Evolutionary conservation across 2,113 vertebrate species (phyloP).

Genomic region (Chaetodon trifascialis): DNA sequence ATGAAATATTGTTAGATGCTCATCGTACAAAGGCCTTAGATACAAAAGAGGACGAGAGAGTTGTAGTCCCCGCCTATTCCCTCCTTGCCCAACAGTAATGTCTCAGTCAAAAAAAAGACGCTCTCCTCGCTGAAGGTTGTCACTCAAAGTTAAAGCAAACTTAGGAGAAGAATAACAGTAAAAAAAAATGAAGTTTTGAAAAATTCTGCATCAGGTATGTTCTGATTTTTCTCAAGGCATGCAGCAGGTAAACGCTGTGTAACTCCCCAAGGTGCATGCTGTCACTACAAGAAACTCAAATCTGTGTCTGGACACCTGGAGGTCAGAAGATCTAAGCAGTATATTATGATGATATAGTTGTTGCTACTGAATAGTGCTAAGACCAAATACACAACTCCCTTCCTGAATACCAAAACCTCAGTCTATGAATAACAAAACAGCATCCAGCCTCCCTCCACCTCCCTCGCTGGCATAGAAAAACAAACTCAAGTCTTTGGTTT

Average conservation of each 20-base stretch:
- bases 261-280: conserved; percentile 24
- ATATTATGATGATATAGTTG: conserved; percentile 46
- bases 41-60: neutral
- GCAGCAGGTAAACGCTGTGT: conserved; percentile 24
- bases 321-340: conserved; percentile 55
- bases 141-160: conserved; percentile 39
- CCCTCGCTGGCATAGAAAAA: conserved; percentile 32
- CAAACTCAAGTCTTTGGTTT: conserved; percentile 51
- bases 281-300: conserved; percentile 28
- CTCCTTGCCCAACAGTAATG: neutral
- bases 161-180: conserved; percentile 24
- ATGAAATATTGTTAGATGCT: neutral
- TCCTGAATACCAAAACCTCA: conserved; percentile 61
- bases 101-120: neutral
- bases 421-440: conserved; percentile 65
- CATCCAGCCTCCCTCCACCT: conserved; percentile 29
- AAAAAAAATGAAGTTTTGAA: conserved; percentile 1
- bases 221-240: conserved; percentile 12
- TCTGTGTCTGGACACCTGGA: conserved; percentile 53
- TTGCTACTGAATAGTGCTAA: conserved; percentile 41
- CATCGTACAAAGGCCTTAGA: neutral
- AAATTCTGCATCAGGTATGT: neutral
- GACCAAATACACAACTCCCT: conserved; percentile 57
- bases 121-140: conserved; percentile 21
- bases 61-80: neutral